Percentiles rank a stretch among this genome's conserved stretches.
Conservation (phyloP, 2,797 vertebrate species). For the Balearica regulorum region DNA sequence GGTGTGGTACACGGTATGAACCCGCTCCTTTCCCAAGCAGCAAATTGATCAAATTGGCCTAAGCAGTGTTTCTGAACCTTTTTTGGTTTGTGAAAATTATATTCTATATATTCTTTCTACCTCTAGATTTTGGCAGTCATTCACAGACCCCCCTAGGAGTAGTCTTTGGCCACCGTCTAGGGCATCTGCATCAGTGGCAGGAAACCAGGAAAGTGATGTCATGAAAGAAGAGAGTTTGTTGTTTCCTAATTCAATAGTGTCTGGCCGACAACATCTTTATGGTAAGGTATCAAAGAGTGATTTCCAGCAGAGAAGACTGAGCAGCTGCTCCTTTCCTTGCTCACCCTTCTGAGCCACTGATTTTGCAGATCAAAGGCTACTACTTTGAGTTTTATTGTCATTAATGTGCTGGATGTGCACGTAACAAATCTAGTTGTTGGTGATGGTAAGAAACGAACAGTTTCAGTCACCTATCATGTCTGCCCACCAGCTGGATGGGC, state of each 20-base stretch:
- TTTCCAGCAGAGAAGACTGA: background rate
- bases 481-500: background rate
- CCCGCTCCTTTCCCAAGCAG: background rate
- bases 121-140: background rate
- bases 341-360: background rate
- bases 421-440: background rate
- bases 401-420: background rate
- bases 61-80: background rate
- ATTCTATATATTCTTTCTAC: background rate
- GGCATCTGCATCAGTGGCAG: background rate
- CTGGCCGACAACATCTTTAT: background rate
- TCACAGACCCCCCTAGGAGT: background rate
- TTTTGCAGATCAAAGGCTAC: background rate
- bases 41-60: background rate
- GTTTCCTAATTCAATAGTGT: background rate
- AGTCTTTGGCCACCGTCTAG: background rate
- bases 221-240: background rate
- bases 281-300: background rate
- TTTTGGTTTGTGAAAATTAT: background rate
- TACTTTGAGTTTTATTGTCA: background rate
- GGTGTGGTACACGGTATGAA: background rate
- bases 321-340: background rate
- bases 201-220: background rate
- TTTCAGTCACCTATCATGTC: background rate
- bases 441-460: background rate